These are phyloP conservation scores for Pseudocheirus occidentalis DNA, from an alignment of 2,797 vertebrate genomes.

Conservation along the genomic window DNA sequence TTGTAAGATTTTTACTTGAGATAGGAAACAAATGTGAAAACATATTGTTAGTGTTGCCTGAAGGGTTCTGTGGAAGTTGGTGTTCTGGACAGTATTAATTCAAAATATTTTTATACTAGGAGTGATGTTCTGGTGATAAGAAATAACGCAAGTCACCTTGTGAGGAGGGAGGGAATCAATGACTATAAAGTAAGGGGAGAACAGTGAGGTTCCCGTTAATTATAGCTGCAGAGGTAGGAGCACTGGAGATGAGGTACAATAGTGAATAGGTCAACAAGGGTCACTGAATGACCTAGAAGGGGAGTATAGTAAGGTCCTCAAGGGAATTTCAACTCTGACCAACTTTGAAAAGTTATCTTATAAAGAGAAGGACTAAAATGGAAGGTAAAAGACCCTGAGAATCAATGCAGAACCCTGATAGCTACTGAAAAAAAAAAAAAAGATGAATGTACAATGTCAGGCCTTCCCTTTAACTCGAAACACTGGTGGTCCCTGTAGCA, in stretches of 20 bases:
- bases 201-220: background rate
- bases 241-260: background rate
- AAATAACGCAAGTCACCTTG: background rate
- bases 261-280: background rate
- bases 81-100: background rate
- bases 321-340: background rate
- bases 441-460: background rate
- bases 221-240: background rate
- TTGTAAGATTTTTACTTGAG: background rate
- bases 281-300: background rate
- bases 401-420: background rate
- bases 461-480: background rate
- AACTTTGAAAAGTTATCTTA: background rate
- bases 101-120: background rate
- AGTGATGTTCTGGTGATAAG: background rate
- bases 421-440: background rate
- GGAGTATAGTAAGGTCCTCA: background rate
- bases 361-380: background rate
- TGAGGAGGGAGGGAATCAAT: background rate
- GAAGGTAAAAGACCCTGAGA: background rate
- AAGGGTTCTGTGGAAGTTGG: background rate
- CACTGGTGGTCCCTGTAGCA: background rate
- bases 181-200: background rate
- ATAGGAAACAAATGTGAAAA: background rate
- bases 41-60: background rate